Evolutionary conservation across 2,888 invertebrate genomes (phyloP), one percentile per base, ranked within the genome.

Genomic region (Volucella zonaria): DNA sequence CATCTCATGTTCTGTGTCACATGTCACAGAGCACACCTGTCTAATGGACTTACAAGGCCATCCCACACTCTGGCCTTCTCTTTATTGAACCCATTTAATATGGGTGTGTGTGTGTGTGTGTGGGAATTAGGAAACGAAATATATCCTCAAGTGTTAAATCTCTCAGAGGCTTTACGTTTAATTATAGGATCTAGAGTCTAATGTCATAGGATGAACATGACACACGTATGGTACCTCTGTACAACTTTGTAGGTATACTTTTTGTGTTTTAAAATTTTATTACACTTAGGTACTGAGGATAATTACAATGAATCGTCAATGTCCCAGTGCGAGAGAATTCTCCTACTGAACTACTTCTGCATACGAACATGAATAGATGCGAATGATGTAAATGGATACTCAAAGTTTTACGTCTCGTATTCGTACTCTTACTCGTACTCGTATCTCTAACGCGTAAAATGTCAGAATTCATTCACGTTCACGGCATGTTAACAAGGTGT

Each of bases 41-140:
- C 77, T 82, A 82, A 76, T 77, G 82, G 76, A 71, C 82, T 76
- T 61, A 54, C 81, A 82, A 76, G 81, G 81, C 76, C 81, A 56
- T 43, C 49, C 42, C 12, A 6, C 1, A 31, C 6, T 31, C 6
- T 31, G 31, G 31, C 31, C 31, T 31, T 31, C 31, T 6, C 6
- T 31, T 6, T 6, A 6, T 31, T 31, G 38, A 54, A 12, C 23
- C 31, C 45, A 51, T 2, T 51, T 66, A 10, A 6, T 15, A 38
- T 73, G 66, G 66, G 38, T 45, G 12, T 18, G 52, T 18, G 58
- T 73, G 66, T 59, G 38, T 45, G 12, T 18, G 45, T 18, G 59
- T n/a, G 42, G 31, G 66, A 18, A 66, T 23, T 23, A 45, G 15
- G 43, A 38, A 49, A 61, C 31, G 31, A 31, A 43, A 68, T 62